Conservation (phyloP, 1,140 invertebrate genomes). For the Notospermus geniculatus region DNA sequence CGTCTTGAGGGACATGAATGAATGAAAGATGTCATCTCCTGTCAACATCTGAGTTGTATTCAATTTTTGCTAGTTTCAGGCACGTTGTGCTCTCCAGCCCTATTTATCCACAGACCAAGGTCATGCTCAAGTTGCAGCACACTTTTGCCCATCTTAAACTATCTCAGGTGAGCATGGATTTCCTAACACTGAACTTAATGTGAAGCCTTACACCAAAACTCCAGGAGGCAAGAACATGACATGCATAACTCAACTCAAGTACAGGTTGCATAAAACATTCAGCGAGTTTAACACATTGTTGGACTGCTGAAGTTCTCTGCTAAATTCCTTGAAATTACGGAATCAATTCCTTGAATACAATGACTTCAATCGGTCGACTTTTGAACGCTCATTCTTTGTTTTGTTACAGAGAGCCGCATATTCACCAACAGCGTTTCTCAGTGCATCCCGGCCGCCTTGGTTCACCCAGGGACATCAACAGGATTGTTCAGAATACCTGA, state of each 20-base stretch:
- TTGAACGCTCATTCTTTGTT: no score
- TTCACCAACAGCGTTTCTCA: slow-evolving; percentile 69
- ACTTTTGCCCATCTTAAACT: slow-evolving; percentile 73
- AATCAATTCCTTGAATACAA: not conserved
- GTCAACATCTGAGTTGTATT: no score
- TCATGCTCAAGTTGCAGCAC: slow-evolving; percentile 69
- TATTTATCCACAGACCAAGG: slow-evolving; percentile 51
- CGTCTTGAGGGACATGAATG: no score
- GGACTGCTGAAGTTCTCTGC: not conserved
- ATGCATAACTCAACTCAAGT: no score
- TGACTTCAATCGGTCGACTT: not conserved
- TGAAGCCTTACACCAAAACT: no score
- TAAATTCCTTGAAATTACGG: not conserved
- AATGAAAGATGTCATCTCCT: no score
- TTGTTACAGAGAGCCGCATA: slow-evolving; percentile 53
- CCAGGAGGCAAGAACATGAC: no score
- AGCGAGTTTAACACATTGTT: no score
- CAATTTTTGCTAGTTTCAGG: slow-evolving; percentile 61
- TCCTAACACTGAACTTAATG: no score
- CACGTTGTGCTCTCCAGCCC: slow-evolving; percentile 61
- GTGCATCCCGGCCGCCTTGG: slow-evolving; percentile 68
- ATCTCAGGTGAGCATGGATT: slow-evolving; percentile 62
- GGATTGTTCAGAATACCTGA: slow-evolving; percentile 84
- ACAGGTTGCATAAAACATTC: not conserved
- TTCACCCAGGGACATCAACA: slow-evolving; percentile 76